phyloP scores from a whole-genome alignment of 2,113 vertebrate genomes.

The Poecilia latipinna region DNA sequence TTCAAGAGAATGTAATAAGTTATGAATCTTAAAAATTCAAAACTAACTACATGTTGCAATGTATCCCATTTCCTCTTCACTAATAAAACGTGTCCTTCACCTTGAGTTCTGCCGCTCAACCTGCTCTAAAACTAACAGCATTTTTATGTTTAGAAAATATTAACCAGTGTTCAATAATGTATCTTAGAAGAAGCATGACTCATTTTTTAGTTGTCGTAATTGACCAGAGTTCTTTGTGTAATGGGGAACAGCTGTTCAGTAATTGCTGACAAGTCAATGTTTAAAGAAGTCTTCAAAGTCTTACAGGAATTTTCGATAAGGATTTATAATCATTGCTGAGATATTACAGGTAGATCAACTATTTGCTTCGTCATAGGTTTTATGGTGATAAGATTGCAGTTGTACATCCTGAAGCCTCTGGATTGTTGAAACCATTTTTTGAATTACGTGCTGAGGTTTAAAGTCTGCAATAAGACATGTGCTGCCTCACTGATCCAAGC shows the following conservation, averaged over 20 bases:
- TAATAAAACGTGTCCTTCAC: constrained; percentile 52
- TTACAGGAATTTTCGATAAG: constrained; percentile 23
- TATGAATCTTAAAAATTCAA: constrained; percentile 24
- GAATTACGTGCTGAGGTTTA: no score
- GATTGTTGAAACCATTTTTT: constrained; percentile 3
- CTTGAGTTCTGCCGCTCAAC: constrained; percentile 35
- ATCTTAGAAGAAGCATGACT: constrained; percentile 42
- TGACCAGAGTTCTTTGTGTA: constrained; percentile 24
- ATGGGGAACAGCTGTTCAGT: background rate
- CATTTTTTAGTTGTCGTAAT: constrained; percentile 43
- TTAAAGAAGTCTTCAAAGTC: constrained; percentile 11
- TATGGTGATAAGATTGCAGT: background rate
- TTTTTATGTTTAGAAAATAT: constrained; percentile 26
- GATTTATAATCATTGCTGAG: constrained; percentile 2
- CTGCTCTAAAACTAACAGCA: constrained; percentile 52
- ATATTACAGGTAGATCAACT: background rate
- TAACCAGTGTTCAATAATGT: constrained; percentile 5
- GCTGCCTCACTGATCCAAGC: background rate
- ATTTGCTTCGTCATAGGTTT: constrained; percentile 16
- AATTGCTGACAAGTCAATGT: constrained; percentile 24
- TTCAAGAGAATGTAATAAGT: constrained; percentile 42
- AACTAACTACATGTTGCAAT: background rate
- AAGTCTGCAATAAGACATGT: background rate
- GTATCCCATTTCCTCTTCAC: constrained; percentile 44
- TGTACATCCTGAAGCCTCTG: background rate